These are phyloP conservation scores for Philhelius pedissequus DNA, from an alignment of 2,888 invertebrate species.

Conservation along the genomic window DNA sequence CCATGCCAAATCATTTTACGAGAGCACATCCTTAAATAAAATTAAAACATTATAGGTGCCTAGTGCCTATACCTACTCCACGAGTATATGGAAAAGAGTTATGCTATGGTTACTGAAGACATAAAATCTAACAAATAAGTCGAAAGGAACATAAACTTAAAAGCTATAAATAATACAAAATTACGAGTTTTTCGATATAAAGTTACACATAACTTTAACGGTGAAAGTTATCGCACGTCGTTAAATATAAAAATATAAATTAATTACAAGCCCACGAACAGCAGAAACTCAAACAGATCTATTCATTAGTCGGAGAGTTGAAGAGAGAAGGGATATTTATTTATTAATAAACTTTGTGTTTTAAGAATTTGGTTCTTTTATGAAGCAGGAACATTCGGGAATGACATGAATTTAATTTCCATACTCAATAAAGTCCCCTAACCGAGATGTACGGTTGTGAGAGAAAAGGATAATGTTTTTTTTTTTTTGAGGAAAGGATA, in stretches of 20 bases:
- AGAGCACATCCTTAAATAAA: background rate
- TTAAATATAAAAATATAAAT: background rate
- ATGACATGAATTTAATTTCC: background rate
- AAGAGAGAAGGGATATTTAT: background rate
- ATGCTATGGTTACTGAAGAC: background rate
- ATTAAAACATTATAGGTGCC: background rate
- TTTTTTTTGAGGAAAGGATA: background rate
- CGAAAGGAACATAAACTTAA: conserved; percentile 19
- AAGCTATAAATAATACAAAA: conserved; percentile 23
- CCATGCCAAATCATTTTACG: background rate
- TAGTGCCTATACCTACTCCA: no score
- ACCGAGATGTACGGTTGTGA: background rate
- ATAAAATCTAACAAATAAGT: conserved; percentile 40
- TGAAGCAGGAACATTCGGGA: background rate
- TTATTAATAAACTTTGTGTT: background rate
- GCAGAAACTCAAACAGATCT: background rate
- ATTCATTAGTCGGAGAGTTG: background rate
- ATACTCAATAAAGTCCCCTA: background rate
- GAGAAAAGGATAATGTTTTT: background rate
- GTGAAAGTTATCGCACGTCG: conserved; percentile 12
- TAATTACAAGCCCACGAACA: background rate
- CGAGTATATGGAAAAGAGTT: no score
- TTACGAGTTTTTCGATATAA: conserved; percentile 14
- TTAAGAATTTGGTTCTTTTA: background rate
- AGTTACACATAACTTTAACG: background rate